Percentiles rank a stretch among this genome's conserved stretches.
These are phyloP conservation scores for Euleptes europaea DNA, from an alignment of 2,113 vertebrate genomes.

Conservation along the genomic window DNA sequence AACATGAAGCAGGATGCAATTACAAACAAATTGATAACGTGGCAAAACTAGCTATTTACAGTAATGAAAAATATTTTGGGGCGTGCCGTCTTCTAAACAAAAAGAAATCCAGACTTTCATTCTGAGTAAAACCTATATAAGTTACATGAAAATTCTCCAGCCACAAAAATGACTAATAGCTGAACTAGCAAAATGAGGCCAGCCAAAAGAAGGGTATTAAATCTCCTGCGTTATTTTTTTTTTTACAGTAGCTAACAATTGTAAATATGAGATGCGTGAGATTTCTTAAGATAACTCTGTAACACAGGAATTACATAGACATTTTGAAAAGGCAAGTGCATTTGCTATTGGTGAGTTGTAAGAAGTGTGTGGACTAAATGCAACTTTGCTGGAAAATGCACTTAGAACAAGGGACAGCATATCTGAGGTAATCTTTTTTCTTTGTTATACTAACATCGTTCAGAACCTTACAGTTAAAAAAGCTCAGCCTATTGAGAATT, in stretches of 20 bases:
- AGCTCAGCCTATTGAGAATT: neutral
- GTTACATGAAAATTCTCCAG: neutral
- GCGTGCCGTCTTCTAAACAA: neutral
- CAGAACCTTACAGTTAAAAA: neutral
- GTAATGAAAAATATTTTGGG: neutral
- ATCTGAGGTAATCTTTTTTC: neutral
- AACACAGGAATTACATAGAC: neutral
- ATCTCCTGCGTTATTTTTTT: neutral
- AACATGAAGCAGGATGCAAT: neutral
- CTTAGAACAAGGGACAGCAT: neutral
- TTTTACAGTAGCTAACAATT: neutral
- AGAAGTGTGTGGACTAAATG: neutral
- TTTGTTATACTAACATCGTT: neutral
- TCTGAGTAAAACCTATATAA: neutral
- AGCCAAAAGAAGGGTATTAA: neutral
- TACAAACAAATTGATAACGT: neutral
- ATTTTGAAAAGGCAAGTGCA: neutral
- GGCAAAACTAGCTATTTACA: neutral
- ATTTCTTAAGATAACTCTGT: neutral
- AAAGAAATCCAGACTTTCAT: neutral
- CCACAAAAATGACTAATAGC: neutral
- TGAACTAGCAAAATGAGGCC: neutral
- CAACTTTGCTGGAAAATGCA: neutral
- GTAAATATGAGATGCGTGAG: neutral
- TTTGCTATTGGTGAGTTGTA: neutral